Conservation (phyloP, 2,113 vertebrate species). For the Scortum barcoo region DNA sequence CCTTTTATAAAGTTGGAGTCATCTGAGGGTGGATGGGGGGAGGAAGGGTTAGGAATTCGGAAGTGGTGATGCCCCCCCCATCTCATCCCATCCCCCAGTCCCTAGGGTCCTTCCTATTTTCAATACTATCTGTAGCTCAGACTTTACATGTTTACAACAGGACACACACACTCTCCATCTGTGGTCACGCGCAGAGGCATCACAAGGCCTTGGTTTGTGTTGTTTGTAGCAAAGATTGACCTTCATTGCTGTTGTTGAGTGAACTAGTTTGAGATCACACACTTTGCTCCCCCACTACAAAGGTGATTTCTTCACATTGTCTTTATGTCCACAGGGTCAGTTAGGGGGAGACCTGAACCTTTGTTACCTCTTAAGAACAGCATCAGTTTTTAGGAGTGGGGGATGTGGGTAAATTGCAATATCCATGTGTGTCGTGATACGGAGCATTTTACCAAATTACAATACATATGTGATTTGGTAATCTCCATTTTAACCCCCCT, state of each 20-base stretch:
- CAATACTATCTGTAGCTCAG: slow-evolving; percentile 26
- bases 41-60: slow-evolving; percentile 85
- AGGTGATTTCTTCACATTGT: neutral
- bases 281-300: neutral
- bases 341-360: neutral
- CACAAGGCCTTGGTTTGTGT: neutral
- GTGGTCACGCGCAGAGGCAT: neutral
- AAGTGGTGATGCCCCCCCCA: slow-evolving; percentile 77
- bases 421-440: neutral
- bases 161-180: neutral
- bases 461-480: too few relatives aligned
- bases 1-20: slow-evolving; percentile 72
- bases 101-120: slow-evolving; percentile 45
- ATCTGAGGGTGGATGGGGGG: too few relatives aligned
- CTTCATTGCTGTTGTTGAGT: neutral
- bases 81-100: slow-evolving; percentile 67
- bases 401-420: neutral
- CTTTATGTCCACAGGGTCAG: slow-evolving; percentile 23
- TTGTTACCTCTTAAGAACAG: neutral
- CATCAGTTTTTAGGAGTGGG: neutral
- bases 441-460: neutral
- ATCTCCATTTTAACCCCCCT: too few relatives aligned
- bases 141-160: slow-evolving; percentile 20
- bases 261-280: neutral
- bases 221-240: neutral